Evolutionary conservation across 2,888 invertebrate genomes (phyloP), one percentile per base, ranked within the genome.

Genomic region (Liopterus haemorrhoidalis): DNA sequence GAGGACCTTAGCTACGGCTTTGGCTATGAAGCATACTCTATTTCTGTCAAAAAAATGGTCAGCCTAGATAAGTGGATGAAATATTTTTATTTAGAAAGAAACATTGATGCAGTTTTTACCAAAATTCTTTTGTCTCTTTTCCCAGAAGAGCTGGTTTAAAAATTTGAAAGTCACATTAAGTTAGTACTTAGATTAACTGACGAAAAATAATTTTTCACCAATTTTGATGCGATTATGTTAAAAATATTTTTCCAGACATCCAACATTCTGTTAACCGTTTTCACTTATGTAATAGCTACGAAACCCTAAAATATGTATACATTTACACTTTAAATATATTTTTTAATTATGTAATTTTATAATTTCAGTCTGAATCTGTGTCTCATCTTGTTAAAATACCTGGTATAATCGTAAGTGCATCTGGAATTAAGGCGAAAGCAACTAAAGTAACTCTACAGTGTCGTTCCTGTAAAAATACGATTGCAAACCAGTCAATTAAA

Each of bases 381-480:
- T 93, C 97, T 0, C 80, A 84, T 35, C 70, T 99, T 49, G 86
- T 97, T 1, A 96, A 95, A 74, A 85, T 99, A 49, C 88, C 92
- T 35, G 99, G 99, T 1, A 96, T 99, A 50, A 81, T 97, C 14
- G 85, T 97, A 43, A 84, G 94, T 38, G 92, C 95, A 0, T 90
- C 95, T 0, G 89, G 89, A 9, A 89, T 99, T 49, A 86, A 86
- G 67, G 87, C 96, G 0, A 99, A 99, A 67, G 97, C 97, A 0
- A 94, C 90, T 0, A 84, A 82, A 60, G 90, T 99, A 61, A 85
- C 95, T 0, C 86, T 99, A 47, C 96, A 97, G 70, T 99, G 99
- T 63, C 79, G 95, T 20, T 86, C 90, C 11, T 99, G 99, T 61
- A 82, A 86, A 55, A 91, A 85, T 61, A 76, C 90, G 3, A 82